A percentile compares a stretch with the other conserved stretches of the same genome.
Evolutionary conservation across 2,797 vertebrate species (phyloP).

Genomic region (Acanthurus lineatus): DNA sequence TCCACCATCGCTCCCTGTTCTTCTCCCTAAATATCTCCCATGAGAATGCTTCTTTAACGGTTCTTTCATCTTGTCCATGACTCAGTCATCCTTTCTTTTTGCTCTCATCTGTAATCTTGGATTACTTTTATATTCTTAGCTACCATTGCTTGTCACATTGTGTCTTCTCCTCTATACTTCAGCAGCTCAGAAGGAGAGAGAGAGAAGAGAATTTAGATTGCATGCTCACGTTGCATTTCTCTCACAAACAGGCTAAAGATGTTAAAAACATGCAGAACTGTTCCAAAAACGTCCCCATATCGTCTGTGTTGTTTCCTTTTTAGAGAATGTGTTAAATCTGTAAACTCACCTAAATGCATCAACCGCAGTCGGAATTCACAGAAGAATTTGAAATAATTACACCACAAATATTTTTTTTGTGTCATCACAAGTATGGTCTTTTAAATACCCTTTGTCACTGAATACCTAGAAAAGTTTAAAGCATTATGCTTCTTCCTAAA

Average conservation of each 20-base stretch:
- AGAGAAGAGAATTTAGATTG: background rate
- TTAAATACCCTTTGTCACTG: background rate
- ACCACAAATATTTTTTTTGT: no score
- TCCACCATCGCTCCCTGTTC: conserved; percentile 21
- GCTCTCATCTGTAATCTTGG: conserved; percentile 55
- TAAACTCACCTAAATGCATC: background rate
- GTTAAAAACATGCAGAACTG: background rate
- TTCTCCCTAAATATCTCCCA: conserved; percentile 19
- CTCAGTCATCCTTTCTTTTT: conserved; percentile 45
- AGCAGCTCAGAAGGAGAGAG: conserved; percentile 21
- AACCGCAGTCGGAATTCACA: background rate
- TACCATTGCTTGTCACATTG: conserved; percentile 32
- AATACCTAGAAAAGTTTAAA: background rate
- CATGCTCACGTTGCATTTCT: conserved; percentile 16
- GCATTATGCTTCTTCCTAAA: background rate
- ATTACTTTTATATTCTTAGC: conserved; percentile 57
- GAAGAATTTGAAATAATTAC: no score
- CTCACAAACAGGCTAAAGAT: conserved; percentile 8
- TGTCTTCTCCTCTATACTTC: conserved; percentile 21
- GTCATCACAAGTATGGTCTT: background rate
- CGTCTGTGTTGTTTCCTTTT: background rate
- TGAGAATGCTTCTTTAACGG: conserved; percentile 28
- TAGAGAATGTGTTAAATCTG: background rate
- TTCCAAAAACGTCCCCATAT: background rate
- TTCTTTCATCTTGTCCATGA: conserved; percentile 51